phyloP scores from a whole-genome alignment of 1,140 invertebrate genomes.

The Telenomus remus region DNA sequence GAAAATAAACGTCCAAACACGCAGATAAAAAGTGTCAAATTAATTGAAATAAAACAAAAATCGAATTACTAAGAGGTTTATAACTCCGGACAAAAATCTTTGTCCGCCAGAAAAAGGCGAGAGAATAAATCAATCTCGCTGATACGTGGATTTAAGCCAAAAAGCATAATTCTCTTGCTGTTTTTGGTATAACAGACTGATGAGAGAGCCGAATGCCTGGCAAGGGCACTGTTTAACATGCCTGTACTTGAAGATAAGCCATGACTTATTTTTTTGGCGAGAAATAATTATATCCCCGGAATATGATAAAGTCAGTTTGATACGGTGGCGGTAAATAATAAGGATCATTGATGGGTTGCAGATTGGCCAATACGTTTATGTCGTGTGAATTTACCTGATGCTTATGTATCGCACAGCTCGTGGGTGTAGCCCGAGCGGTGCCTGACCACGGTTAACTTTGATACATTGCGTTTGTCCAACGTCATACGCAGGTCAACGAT shows the following conservation, averaged over 20 bases:
- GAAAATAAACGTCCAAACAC: too few species aligned
- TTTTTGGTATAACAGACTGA: too few species aligned
- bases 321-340: slow-evolving; percentile 47
- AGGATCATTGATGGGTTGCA: slow-evolving; percentile 46
- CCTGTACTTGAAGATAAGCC: slow-evolving; percentile 17
- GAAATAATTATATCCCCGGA: slow-evolving; percentile 50
- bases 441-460: slow-evolving; percentile 57
- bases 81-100: too few species aligned
- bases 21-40: too few species aligned
- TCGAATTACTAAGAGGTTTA: too few species aligned
- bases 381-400: slow-evolving; percentile 16
- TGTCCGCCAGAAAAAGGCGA: too few species aligned
- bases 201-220: too few species aligned
- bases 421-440: slow-evolving; percentile 51
- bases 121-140: too few species aligned
- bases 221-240: slow-evolving; percentile 20
- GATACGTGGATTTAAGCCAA: too few species aligned
- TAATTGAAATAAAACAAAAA: too few species aligned
- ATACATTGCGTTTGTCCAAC: slow-evolving; percentile 51
- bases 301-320: slow-evolving; percentile 38
- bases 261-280: slow-evolving; percentile 33
- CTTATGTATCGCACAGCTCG: slow-evolving; percentile 25
- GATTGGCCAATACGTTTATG: slow-evolving; percentile 45
- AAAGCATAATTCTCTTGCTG: too few species aligned
- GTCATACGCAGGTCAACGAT: slow-evolving; percentile 50